Conservation (phyloP, 2,113 vertebrate species). For the zebrafish (Danio rerio) region DNA sequence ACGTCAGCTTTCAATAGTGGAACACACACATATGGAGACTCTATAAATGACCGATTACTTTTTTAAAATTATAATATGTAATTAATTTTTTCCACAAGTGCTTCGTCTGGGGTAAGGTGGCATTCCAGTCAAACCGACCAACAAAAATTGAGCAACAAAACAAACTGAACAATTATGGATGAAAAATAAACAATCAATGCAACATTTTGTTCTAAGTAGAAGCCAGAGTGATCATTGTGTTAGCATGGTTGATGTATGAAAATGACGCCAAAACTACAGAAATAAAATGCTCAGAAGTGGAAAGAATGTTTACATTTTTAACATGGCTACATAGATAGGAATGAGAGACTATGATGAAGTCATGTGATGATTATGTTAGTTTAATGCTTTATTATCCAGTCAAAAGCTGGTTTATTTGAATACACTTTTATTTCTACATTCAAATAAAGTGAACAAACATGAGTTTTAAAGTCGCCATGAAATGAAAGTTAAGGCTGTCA, state of each 20-base stretch:
- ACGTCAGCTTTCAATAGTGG: constrained; percentile 19
- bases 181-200: constrained; percentile 17
- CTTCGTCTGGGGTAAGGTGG: constrained; percentile 51
- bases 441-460: too few relatives aligned
- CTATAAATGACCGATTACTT: not conserved
- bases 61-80: not conserved
- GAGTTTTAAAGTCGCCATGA: too few relatives aligned
- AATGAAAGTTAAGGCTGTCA: too few relatives aligned
- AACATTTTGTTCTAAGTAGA: constrained; percentile 2
- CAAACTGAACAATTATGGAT: constrained; percentile 18
- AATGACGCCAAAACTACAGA: constrained; percentile 27
- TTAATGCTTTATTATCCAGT: not conserved
- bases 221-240: constrained; percentile 30
- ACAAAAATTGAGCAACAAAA: not conserved
- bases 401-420: not conserved
- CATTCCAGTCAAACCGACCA: constrained; percentile 14
- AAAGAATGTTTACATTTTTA: not conserved
- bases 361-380: not conserved
- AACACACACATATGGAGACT: not conserved
- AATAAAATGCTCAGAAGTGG: not conserved
- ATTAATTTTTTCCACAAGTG: not conserved
- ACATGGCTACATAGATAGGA: constrained; percentile 7
- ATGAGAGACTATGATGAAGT: not conserved
- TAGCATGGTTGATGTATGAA: constrained; percentile 24
- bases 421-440: not conserved